Base-by-base conservation (phyloP, 2,113 vertebrate species). In the Xiphophorus couchianus region DNA sequence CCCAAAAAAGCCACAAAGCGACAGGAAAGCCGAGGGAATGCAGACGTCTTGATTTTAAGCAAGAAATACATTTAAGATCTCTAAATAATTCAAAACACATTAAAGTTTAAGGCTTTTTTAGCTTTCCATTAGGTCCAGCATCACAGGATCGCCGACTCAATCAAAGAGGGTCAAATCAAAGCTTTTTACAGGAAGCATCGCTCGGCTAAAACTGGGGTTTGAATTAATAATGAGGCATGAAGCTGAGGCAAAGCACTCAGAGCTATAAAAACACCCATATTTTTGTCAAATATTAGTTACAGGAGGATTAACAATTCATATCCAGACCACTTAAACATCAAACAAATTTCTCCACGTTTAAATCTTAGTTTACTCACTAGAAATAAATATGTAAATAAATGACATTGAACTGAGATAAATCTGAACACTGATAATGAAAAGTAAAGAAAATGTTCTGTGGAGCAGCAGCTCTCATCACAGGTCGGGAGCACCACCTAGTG, bases 131-230 rank as follows among this genome's bases (percentile, higher is more conserved):
- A 90, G 77, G 29, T 39, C 54, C 30, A 62, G 28, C 69, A 74
- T 75, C 69, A 71, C 39, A 75, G 29, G 19, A 58, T 76, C 33
- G 76, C 76, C 51, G 8, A 87, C 62, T 68, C 60, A 83, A 83
- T 81, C 81, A 81, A 83, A 89, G 79, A 29, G 79, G 74, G 76
- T 73, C 71, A 79, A 86, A 77, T 81, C 83, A 80, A 78, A 87
- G 83, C 85, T 78, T 88, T 89, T 86, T 74, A 82, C 78, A 68
- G 91, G 87, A 89, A 89, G 72, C 91, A 88, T 78, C 85, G 84
- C 73, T 68, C 89, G 82, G 85, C 91, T 92, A 91, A 89, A 92
- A 88, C 73, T 58, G 75, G 73, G 68, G 31, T 67, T 44, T 87
- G 69, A 83, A 77, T 88, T 78, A 90, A 62, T 86, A 85, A 90